phyloP scores from a whole-genome alignment of 2,797 vertebrate species.

The Alectoris magna region DNA sequence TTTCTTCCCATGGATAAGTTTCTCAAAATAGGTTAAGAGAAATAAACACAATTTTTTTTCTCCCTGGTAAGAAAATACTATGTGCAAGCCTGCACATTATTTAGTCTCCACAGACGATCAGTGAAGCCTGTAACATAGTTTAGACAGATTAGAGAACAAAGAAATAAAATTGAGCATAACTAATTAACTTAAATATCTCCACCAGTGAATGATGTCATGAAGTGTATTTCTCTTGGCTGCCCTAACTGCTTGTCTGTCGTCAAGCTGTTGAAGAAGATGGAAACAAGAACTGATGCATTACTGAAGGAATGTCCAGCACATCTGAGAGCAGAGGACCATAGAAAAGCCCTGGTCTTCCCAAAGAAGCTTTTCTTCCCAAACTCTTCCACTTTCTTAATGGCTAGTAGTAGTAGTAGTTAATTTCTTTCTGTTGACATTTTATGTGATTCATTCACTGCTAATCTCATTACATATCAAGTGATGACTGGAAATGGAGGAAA shows the following conservation, averaged over 20 bases:
- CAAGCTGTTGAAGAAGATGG: constrained; percentile 33
- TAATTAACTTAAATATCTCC: constrained; percentile 56
- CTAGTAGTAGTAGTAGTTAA: background rate
- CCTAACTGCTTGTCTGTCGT: constrained; percentile 9
- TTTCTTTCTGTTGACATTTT: background rate
- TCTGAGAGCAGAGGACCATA: background rate
- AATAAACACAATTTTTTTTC: constrained; percentile 23
- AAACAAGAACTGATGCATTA: background rate
- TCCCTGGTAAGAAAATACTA: constrained; percentile 21
- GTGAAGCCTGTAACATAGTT: constrained; percentile 53
- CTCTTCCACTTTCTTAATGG: background rate
- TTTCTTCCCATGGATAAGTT: constrained; percentile 23
- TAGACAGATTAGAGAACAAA: constrained; percentile 60
- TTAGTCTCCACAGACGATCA: constrained; percentile 57
- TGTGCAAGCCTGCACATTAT: constrained; percentile 48
- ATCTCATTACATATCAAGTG: background rate
- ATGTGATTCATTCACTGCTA: constrained; percentile 13
- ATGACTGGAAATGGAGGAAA: background rate
- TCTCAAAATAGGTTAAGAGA: constrained; percentile 25
- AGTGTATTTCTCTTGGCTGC: constrained; percentile 50
- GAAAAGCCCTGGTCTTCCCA: background rate
- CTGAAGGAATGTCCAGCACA: background rate
- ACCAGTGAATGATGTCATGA: constrained; percentile 46
- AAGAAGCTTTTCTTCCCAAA: background rate
- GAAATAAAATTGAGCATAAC: constrained; percentile 60